phyloP scores from a whole-genome alignment of 2,113 vertebrate genomes.

The Setophaga kirtlandii region DNA sequence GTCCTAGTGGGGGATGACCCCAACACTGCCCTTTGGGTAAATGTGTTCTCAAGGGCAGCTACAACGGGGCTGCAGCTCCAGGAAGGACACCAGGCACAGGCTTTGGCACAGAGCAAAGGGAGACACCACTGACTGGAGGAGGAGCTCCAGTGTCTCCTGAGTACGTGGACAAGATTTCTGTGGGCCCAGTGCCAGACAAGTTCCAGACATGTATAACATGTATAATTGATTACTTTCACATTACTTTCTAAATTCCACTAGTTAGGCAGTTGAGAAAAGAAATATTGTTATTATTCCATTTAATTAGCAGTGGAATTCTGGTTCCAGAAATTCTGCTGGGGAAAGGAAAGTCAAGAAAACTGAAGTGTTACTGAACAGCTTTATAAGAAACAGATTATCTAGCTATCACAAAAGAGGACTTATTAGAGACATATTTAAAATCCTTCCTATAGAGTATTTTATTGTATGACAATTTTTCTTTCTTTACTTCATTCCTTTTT shows the following conservation, averaged over 20 bases:
- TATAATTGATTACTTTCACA: not conserved
- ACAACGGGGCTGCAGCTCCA: not conserved
- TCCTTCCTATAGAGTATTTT: not conserved
- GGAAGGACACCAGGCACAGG: not conserved
- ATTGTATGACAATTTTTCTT: not conserved
- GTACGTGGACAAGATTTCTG: not conserved
- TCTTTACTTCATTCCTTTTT: not conserved
- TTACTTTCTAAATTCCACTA: not conserved
- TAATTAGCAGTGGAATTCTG: not conserved
- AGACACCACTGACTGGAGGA: not conserved
- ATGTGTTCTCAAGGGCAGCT: fast-evolving
- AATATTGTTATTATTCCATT: not conserved
- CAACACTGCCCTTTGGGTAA: not conserved
- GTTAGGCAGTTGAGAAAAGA: not conserved
- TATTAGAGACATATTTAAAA: not conserved
- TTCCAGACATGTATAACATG: not conserved
- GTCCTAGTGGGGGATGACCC: not conserved
- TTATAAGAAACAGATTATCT: not conserved
- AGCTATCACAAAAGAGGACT: not conserved
- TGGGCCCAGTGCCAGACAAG: not conserved
- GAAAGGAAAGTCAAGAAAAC: not conserved
- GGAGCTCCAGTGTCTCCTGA: too few relatives aligned
- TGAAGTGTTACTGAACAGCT: not conserved
- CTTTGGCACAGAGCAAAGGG: not conserved
- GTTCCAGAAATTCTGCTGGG: not conserved